Percentiles rank a stretch among this genome's conserved stretches.
phyloP scores from a whole-genome alignment of 2,888 invertebrate species.

The Microchrysa polita region DNA sequence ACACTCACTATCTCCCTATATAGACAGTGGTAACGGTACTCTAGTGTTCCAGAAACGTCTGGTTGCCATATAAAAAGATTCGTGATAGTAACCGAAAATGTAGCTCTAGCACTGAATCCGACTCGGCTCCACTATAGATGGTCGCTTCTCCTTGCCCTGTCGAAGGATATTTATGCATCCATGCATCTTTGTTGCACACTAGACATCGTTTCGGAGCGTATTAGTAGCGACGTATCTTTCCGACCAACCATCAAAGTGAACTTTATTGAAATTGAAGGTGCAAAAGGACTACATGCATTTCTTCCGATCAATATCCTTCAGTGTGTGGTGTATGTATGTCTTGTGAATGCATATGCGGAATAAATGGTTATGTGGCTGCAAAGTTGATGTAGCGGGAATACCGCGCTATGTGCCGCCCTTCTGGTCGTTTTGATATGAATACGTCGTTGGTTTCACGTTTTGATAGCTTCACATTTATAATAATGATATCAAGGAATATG shows the following conservation, averaged over 20 bases:
- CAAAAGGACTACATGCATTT: constrained; percentile 41
- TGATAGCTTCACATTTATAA: not conserved
- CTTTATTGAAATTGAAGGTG: constrained; percentile 46
- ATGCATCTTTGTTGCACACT: constrained; percentile 28
- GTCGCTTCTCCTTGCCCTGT: constrained; percentile 3
- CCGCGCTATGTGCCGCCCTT: too few species aligned
- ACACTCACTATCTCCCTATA: too few species aligned
- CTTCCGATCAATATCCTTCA: constrained; percentile 40
- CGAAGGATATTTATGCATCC: constrained; percentile 37
- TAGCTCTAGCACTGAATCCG: constrained; percentile 34
- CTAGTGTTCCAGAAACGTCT: not conserved
- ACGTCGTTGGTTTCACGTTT: not conserved
- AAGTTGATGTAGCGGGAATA: too few species aligned
- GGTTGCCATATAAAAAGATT: constrained; percentile 30
- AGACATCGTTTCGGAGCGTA: not conserved
- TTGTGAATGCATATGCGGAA: too few species aligned
- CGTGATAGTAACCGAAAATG: constrained; percentile 41
- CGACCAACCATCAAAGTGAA: constrained; percentile 23
- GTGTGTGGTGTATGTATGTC: not conserved
- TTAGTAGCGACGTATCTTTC: constrained; percentile 19
- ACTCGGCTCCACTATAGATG: too few species aligned
- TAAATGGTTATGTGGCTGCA: too few species aligned
- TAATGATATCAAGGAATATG: not conserved
- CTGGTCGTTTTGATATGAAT: not conserved
- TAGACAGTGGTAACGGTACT: too few species aligned